Conservation (phyloP, 2,797 vertebrate genomes). For the Chiloscyllium punctatum region DNA sequence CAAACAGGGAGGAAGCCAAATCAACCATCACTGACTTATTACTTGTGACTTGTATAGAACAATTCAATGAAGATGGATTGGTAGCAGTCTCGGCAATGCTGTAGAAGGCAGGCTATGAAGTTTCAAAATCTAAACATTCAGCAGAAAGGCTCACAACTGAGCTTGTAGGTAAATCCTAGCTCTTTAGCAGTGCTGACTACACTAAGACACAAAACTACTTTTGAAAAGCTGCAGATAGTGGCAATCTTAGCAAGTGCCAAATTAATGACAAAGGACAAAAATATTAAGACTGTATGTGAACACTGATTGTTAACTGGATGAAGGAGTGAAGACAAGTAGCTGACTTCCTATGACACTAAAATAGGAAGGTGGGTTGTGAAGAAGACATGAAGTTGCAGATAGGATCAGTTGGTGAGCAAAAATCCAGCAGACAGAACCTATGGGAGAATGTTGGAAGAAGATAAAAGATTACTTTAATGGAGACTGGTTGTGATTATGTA, state of each 20-base stretch:
- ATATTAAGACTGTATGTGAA: no score
- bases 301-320: no score
- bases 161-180: background rate
- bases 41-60: no score
- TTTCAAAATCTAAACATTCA: background rate
- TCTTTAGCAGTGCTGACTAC: background rate
- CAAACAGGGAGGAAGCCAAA: background rate
- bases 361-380: no score
- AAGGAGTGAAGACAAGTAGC: no score
- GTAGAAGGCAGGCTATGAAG: background rate
- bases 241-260: background rate
- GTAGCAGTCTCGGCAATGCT: background rate
- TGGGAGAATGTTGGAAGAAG: no score
- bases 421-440: no score
- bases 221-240: background rate
- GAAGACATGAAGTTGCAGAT: no score
- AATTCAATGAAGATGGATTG: background rate
- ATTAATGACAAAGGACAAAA: background rate
- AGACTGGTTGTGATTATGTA: no score
- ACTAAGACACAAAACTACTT: background rate
- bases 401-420: no score
- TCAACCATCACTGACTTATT: background rate
- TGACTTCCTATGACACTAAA: no score
- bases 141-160: background rate
- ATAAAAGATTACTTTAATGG: no score